phyloP scores from a whole-genome alignment of 2,113 vertebrate species.

The Gymnobelideus leadbeateri region DNA sequence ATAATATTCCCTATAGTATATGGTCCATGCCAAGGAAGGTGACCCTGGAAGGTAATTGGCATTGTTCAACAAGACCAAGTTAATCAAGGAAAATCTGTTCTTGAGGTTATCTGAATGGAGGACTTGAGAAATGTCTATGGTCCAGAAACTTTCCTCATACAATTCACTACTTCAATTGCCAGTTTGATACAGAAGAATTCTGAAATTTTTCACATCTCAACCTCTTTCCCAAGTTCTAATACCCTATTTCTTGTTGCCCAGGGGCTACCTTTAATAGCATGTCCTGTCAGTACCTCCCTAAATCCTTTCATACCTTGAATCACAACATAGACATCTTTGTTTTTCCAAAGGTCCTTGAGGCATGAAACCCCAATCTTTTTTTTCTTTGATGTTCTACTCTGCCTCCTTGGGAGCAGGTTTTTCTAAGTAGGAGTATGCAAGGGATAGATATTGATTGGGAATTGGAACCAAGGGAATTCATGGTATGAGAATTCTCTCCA shows the following conservation, averaged over 20 bases:
- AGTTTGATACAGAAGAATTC: background rate
- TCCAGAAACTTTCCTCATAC: background rate
- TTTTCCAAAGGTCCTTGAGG: background rate
- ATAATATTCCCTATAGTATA: background rate
- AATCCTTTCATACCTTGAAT: background rate
- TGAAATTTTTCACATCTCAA: background rate
- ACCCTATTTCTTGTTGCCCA: background rate
- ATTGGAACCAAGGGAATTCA: background rate
- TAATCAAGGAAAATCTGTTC: background rate
- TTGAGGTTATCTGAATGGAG: background rate
- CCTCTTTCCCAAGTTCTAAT: background rate
- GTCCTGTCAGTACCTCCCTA: background rate
- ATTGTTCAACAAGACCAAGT: background rate
- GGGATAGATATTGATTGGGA: background rate
- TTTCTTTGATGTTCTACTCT: background rate
- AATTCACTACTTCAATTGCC: background rate
- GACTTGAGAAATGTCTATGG: background rate
- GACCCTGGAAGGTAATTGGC: background rate
- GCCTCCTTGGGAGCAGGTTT: background rate
- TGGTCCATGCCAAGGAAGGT: background rate
- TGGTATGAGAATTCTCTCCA: background rate
- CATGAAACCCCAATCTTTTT: background rate
- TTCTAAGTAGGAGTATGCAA: background rate
- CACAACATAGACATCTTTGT: background rate
- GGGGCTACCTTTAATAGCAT: background rate